Evolutionary conservation across 1,140 invertebrate genomes (phyloP).

Genomic region (Oryzaephilus surinamensis): DNA sequence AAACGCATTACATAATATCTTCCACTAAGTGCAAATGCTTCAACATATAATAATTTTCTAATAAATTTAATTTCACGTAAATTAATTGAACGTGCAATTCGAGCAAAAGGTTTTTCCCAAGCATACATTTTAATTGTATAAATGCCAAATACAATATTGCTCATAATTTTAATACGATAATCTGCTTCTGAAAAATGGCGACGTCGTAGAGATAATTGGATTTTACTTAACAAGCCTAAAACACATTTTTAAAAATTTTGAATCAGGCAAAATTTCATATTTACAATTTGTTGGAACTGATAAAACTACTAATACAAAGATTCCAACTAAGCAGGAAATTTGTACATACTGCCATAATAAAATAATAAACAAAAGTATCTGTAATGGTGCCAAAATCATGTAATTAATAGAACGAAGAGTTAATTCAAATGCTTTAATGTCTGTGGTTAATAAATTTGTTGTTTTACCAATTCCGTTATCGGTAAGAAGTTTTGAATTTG

Average conservation of each 20-base stretch:
- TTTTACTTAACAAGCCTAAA: constrained; percentile 41
- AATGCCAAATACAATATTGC: constrained; percentile 61
- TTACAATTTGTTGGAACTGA: constrained; percentile 60
- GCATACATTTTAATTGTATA: constrained; percentile 75
- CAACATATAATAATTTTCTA: constrained; percentile 54
- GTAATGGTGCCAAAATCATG: constrained; percentile 59
- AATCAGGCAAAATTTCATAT: no score
- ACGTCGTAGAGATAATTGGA: constrained; percentile 42
- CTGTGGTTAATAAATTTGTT: constrained; percentile 76
- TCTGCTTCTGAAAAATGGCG: constrained; percentile 55
- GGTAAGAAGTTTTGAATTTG: constrained; percentile 53
- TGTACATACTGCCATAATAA: constrained; percentile 62
- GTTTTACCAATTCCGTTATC: constrained; percentile 69
- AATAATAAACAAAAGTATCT: constrained; percentile 43
- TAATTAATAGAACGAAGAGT: constrained; percentile 50
- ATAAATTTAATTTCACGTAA: constrained; percentile 56
- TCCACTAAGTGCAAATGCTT: constrained; percentile 56
- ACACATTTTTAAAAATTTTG: background rate
- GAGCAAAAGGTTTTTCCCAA: constrained; percentile 60
- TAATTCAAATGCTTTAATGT: constrained; percentile 54
- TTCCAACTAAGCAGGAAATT: constrained; percentile 56
- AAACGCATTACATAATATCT: constrained; percentile 62
- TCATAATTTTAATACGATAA: constrained; percentile 66
- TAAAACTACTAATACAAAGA: constrained; percentile 46
- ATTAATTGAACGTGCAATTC: constrained; percentile 42